phyloP scores from a whole-genome alignment of 2,888 invertebrate genomes.

The Lasius fuliginosus region DNA sequence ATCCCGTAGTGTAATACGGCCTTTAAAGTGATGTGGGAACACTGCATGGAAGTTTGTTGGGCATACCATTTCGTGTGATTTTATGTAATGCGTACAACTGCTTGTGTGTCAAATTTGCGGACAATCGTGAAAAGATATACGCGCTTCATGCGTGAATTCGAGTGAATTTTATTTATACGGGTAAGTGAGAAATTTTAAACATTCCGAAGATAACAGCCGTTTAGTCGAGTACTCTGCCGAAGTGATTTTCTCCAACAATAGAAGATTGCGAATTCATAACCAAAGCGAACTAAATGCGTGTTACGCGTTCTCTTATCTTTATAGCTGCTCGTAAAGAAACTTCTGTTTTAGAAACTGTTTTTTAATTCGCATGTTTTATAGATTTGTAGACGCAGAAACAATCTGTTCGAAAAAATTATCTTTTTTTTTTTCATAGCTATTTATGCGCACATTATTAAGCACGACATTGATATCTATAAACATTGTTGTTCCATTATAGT shows the following conservation, averaged over 20 bases:
- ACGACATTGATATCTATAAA: background rate
- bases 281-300: background rate
- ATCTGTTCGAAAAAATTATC: background rate
- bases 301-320: background rate
- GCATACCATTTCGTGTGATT: background rate
- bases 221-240: background rate
- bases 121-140: background rate
- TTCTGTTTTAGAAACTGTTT: background rate
- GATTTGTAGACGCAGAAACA: background rate
- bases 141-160: conserved; percentile 1
- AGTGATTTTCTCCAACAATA: background rate
- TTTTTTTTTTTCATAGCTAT: background rate
- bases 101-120: background rate
- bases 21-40: too few relatives aligned
- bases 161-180: background rate
- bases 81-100: conserved; percentile 17
- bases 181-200: background rate
- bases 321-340: background rate
- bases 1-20: too few relatives aligned
- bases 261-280: background rate
- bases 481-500: background rate
- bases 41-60: too few relatives aligned
- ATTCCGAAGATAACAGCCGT: background rate
- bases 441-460: background rate
- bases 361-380: background rate